Evolutionary conservation across 2,113 vertebrate species (phyloP).

Genomic region (Embiotoca jacksoni): DNA sequence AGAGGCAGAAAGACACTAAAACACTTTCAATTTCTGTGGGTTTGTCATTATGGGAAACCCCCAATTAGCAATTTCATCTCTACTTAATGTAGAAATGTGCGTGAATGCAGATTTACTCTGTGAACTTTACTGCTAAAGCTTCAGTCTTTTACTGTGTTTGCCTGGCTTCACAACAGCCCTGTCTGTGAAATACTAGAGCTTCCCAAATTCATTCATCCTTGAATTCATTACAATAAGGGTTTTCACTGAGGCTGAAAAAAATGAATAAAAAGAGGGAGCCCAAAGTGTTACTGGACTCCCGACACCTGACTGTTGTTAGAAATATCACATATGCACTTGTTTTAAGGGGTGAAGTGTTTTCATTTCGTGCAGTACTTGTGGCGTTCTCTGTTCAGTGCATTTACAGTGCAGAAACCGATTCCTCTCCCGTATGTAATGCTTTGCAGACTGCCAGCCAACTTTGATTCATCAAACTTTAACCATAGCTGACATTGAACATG

Average conservation of each 20-base stretch:
- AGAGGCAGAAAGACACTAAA: too few relatives aligned
- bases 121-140: too few relatives aligned
- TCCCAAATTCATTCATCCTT: neutral
- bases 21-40: too few relatives aligned
- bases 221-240: neutral
- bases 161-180: too few relatives aligned
- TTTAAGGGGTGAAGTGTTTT: conserved; percentile 24
- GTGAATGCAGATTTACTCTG: too few relatives aligned
- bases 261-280: neutral
- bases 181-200: neutral
- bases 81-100: too few relatives aligned
- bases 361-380: neutral
- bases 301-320: conserved; percentile 5
- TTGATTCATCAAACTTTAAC: conserved; percentile 30
- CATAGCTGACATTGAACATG: conserved; percentile 2
- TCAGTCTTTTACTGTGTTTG: too few relatives aligned
- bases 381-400: neutral
- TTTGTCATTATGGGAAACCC: too few relatives aligned
- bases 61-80: too few relatives aligned
- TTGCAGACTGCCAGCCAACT: conserved; percentile 5
- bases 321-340: conserved; percentile 16
- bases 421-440: neutral
- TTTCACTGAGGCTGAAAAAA: neutral
- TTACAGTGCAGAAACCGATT: neutral
- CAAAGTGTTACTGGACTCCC: neutral